Conservation (phyloP, 2,113 vertebrate genomes). For the Mirounga angustirostris region DNA sequence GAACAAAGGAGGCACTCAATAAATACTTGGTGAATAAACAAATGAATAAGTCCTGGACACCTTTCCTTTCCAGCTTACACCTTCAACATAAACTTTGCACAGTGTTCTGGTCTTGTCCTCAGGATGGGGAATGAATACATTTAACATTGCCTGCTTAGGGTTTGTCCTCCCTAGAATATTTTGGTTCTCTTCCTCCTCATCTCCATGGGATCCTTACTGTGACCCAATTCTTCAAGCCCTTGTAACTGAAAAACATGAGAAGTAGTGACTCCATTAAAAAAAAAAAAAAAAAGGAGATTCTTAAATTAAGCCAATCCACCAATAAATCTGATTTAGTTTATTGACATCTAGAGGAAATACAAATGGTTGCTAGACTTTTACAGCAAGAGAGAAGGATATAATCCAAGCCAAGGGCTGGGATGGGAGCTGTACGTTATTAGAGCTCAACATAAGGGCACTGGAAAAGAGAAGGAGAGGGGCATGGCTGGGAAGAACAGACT, state of each 20-base stretch:
- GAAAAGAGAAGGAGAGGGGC: background rate
- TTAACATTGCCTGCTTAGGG: background rate
- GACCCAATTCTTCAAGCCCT: background rate
- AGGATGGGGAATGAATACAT: background rate
- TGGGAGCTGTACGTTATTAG: background rate
- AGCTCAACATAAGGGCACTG: background rate
- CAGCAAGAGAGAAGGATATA: background rate
- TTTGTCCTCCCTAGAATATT: conserved; percentile 18
- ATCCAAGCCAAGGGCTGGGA: background rate
- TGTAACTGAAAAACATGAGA: background rate
- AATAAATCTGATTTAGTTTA: conserved; percentile 30
- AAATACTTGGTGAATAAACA: conserved; percentile 15
- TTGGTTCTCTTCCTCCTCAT: background rate
- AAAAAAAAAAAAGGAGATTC: background rate
- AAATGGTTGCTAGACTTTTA: background rate
- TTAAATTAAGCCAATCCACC: background rate
- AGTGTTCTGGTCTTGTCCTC: background rate
- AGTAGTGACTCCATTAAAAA: background rate
- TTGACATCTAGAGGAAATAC: conserved; percentile 1
- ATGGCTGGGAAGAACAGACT: background rate
- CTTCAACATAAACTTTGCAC: background rate
- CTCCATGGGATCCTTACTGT: background rate
- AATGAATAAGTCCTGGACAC: background rate
- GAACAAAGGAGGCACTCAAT: background rate
- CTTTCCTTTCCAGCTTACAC: background rate